Percentiles rank a stretch among this genome's conserved stretches.
These are phyloP conservation scores for Elmis aenea DNA, from an alignment of 2,888 invertebrate species.

Conservation along the genomic window DNA sequence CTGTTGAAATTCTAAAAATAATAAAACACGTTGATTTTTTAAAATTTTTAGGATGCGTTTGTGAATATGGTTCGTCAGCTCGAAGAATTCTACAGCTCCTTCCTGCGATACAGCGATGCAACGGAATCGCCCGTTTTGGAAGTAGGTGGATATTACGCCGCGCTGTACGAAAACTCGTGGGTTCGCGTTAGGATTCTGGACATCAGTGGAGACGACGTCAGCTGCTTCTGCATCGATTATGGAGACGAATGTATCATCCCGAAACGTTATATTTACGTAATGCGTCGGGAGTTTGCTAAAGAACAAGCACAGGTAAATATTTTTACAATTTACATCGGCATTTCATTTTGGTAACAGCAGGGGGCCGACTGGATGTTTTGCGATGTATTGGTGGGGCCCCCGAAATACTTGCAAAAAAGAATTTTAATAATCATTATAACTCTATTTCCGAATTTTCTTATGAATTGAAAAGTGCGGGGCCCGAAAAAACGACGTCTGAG, in stretches of 20 bases:
- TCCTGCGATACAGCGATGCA: too few relatives aligned
- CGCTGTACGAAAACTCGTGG: conserved; percentile 44
- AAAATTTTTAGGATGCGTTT: conserved; percentile 39
- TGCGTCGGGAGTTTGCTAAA: conserved; percentile 59
- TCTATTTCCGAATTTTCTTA: too few relatives aligned
- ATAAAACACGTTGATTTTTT: neutral
- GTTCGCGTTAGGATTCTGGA: conserved; percentile 46
- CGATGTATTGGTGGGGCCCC: too few relatives aligned
- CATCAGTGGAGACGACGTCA: conserved; percentile 27
- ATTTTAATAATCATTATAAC: too few relatives aligned
- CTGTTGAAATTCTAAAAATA: too few relatives aligned
- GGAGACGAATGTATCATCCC: conserved; percentile 63
- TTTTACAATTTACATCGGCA: neutral
- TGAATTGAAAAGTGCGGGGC: too few relatives aligned
- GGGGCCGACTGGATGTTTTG: neutral
- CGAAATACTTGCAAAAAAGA: too few relatives aligned
- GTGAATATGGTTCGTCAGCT: conserved; percentile 30
- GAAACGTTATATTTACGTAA: conserved; percentile 53
- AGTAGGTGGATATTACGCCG: conserved; percentile 45
- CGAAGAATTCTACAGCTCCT: conserved; percentile 8
- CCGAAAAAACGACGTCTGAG: too few relatives aligned
- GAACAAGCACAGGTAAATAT: conserved; percentile 62
- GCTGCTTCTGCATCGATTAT: conserved; percentile 68
- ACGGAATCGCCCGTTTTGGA: conserved; percentile 27
- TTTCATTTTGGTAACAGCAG: conserved; percentile 8